Base-by-base conservation (phyloP, 2,797 vertebrate genomes). In the Argya squamiceps region DNA sequence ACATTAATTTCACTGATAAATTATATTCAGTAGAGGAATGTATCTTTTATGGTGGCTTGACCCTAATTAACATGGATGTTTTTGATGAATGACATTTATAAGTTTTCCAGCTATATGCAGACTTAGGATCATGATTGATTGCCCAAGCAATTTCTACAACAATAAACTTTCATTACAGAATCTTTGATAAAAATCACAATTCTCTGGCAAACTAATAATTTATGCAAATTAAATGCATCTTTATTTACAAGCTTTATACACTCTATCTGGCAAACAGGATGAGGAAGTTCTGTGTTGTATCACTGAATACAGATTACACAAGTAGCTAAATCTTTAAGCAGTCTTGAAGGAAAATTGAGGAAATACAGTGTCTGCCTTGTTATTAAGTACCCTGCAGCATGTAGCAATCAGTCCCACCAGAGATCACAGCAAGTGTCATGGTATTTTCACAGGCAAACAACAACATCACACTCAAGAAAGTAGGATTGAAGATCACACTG, bases 101-200 rank as follows among this genome's bases (percentile, higher is more conserved):
- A 82, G 73, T 80, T 58, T 80, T 83, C 39, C 58, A 77, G 43
- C 60, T 78, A 22, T 53, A 34, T 13, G 49, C 64, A 88, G n/a
- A 69, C 47, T 84, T 74, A 47, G 5, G 70, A 67, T 59, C 44
- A 6, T 37, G 78, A 95, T 2, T 36, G 44, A 88, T 53, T 89
- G 55, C 50, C 58, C 49, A n/a, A 78, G 53, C 10, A 53, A 68
- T 81, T 93, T 94, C 78, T 34, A 2, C 64, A 94, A 85, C 62
- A 81, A 81, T 76, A 67, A 85, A 65, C 44, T 68, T 93, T n/a
- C 46, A 65, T 76, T 77, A 55, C 36, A 70, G 71, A 83, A 75
- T 65, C 32, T 59, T 83, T 65, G 68, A 94, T 80, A 94, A 88
- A 94, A 96, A 93, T 89, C 41, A 53, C 60, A 83, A 6, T 88